Evolutionary conservation across 2,113 vertebrate genomes (phyloP), one percentile per base, ranked within the genome.

Genomic region (Raja brachyura): DNA sequence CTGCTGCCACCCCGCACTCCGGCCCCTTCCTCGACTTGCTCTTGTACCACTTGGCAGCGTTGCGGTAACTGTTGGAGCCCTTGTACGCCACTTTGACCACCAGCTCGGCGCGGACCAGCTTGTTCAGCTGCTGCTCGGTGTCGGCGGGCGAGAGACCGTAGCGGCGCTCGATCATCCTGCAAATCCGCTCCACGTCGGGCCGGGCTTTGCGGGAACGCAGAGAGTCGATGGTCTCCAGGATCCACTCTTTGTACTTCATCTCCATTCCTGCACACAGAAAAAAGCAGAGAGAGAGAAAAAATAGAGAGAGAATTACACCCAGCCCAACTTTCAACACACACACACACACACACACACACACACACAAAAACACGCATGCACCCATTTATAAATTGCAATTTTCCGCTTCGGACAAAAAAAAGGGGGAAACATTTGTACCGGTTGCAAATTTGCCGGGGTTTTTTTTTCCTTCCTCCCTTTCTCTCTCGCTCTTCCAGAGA

Each of bases 61-160:
- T 93, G 59, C 93, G 78, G 93, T 93, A 93, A 66, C 93, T 93
- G 93, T 93, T 79, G 61, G 93, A 93, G 33, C 93, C 93, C 48
- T 93, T 93, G 63, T 93, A 93, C 13, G 93, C 78, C 56, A 93
- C 93, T 74, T 93, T 93, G 83, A 93, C 39, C 0, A 93, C 93
- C 59, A 93, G 93, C 78, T 79, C 77, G 54, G 93, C 78, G 10
- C 77, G 31, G 4, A 93, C 93, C 18, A 93, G 93, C 8, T 88
- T 79, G 8, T 93, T 61, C 75, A 93, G 93, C 59, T 79, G 77
- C 61, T 63, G 77, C 93, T 93, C 59, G 2, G 93, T 88, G 61
- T 75, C 31, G 5, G 78, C 54, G 20, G 93, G 77, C 11, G 79
- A 81, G 0, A 86, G 61, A 7, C 93, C 93, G 93, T 93, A 66